Conservation (phyloP, 2,888 invertebrate genomes). For the Nysson spinosus region DNA sequence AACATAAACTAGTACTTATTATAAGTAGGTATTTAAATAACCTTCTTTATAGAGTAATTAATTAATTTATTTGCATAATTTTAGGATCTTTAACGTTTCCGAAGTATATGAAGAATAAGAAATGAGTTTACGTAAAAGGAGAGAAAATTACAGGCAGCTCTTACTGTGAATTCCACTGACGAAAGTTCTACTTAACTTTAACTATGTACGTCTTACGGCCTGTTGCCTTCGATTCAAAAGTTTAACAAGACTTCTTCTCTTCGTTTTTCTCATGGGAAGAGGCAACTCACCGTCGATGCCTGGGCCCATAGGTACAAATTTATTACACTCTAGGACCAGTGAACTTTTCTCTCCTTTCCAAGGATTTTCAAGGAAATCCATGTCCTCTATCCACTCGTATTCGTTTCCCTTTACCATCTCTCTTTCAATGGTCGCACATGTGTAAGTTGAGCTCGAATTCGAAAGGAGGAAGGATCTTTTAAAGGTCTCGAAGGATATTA, state of each 20-base stretch:
- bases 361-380: not conserved
- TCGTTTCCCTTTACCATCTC: too few species aligned
- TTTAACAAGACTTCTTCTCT: conserved; percentile 20
- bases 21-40: too few species aligned
- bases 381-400: not conserved
- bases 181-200: conserved; percentile 56
- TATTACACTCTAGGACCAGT: conserved; percentile 42
- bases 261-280: conserved; percentile 14
- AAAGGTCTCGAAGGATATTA: too few species aligned
- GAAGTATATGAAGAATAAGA: not conserved
- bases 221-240: conserved; percentile 8
- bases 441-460: too few species aligned
- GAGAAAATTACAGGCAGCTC: not conserved
- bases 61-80: too few species aligned
- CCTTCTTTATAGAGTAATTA: too few species aligned
- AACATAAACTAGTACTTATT: too few species aligned
- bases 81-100: not conserved
- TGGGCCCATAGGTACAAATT: conserved; percentile 53
- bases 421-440: too few species aligned
- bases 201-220: conserved; percentile 18
- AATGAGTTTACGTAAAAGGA: not conserved
- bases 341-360: conserved; percentile 4
- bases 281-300: conserved; percentile 48
- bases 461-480: too few species aligned
- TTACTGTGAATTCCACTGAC: conserved; percentile 54